Percentiles rank a stretch among this genome's conserved stretches.
These are phyloP conservation scores for Danio aesculapii DNA, from an alignment of 2,797 vertebrate genomes.

Conservation along the genomic window DNA sequence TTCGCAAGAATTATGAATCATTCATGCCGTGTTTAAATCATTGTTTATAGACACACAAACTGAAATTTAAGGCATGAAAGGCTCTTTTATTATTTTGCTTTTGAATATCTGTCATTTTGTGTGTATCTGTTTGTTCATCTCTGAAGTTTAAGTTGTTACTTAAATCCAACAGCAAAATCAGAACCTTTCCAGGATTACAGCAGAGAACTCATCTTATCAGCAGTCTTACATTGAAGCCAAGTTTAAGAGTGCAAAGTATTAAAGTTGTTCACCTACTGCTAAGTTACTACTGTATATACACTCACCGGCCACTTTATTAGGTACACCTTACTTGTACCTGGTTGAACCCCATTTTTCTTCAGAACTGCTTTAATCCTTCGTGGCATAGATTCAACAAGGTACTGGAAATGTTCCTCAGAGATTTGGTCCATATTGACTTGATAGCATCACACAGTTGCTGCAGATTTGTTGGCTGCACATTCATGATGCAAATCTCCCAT, in stretches of 20 bases:
- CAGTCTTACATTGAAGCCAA: conserved; percentile 2
- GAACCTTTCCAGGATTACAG: background rate
- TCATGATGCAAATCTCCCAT: too few species aligned
- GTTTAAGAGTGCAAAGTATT: background rate
- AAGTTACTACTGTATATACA: too few species aligned
- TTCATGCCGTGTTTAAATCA: background rate
- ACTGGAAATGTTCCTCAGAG: too few species aligned
- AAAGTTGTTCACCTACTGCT: background rate
- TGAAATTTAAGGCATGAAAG: conserved; percentile 2
- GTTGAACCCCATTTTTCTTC: too few species aligned
- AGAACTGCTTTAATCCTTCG: too few species aligned
- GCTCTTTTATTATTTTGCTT: background rate
- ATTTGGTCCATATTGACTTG: too few species aligned
- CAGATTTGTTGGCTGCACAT: too few species aligned
- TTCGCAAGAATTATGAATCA: background rate
- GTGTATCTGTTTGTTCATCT: conserved; percentile 1
- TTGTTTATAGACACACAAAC: background rate
- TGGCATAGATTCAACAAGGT: too few species aligned
- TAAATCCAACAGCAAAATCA: conserved; percentile 12
- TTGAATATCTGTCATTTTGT: background rate
- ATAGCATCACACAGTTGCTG: too few species aligned
- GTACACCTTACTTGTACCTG: too few species aligned
- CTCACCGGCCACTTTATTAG: too few species aligned
- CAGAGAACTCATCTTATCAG: background rate
- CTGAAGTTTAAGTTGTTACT: background rate